A percentile compares a stretch with the other conserved stretches of the same genome.
These are phyloP conservation scores for Halictus quadricinctus DNA, from an alignment of 2,888 invertebrate species.

Conservation along the genomic window DNA sequence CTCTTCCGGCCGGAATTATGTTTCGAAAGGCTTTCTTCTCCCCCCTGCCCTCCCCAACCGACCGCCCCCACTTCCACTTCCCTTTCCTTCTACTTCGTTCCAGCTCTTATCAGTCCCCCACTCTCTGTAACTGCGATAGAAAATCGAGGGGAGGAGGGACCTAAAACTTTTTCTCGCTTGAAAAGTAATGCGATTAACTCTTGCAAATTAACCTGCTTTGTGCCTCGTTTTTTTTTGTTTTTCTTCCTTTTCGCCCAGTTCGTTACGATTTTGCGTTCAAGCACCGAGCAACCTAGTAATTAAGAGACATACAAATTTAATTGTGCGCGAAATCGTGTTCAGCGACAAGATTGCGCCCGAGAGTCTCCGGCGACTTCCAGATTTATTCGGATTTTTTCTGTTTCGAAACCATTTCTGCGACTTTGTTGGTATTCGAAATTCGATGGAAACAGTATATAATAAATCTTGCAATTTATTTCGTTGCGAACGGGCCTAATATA, in stretches of 20 bases:
- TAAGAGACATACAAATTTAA: neutral
- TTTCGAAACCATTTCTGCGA: neutral
- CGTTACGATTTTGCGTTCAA: neutral
- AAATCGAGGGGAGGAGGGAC: slow-evolving; percentile 23
- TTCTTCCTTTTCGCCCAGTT: neutral
- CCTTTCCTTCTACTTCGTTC: slow-evolving; percentile 57
- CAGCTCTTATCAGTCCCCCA: slow-evolving; percentile 11
- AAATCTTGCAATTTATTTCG: no score
- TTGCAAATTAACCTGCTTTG: slow-evolving; percentile 3
- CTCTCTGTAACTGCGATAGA: slow-evolving; percentile 41
- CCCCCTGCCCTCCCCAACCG: slow-evolving; percentile 33
- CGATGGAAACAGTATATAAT: no score
- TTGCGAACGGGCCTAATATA: no score
- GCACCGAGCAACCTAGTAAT: neutral
- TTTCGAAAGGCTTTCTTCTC: slow-evolving; percentile 66
- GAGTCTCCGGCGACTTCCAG: neutral
- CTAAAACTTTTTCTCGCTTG: neutral
- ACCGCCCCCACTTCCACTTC: slow-evolving; percentile 43
- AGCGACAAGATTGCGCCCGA: neutral
- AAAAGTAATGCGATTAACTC: neutral
- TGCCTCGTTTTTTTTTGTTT: neutral
- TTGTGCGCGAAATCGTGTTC: neutral
- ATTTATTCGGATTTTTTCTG: neutral
- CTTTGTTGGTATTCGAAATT: no score
- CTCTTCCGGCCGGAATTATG: slow-evolving; percentile 77